Evolutionary conservation across 1,140 invertebrate species (phyloP).

Genomic region (Theocolax elegans): DNA sequence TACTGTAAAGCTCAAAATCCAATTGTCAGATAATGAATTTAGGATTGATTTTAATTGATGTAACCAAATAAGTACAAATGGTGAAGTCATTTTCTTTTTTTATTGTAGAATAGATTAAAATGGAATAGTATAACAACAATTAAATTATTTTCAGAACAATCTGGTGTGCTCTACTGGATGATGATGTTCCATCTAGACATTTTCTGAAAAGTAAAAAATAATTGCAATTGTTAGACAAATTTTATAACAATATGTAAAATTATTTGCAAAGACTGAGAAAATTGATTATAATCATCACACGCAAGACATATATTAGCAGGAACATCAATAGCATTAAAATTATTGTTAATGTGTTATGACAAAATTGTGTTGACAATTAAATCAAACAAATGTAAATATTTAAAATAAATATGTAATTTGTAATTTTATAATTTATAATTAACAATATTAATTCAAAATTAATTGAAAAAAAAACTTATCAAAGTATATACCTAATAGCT

Average conservation of each 20-base stretch:
- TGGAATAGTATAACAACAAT: conserved; percentile 31
- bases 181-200: conserved; percentile 18
- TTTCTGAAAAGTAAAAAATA: conserved; percentile 31
- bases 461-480: neutral
- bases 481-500: neutral
- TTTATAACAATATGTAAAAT: conserved; percentile 7
- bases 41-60: conserved; percentile 46
- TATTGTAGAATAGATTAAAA: conserved; percentile 28
- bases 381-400: conserved; percentile 13
- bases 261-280: conserved; percentile 35
- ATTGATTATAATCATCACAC: neutral
- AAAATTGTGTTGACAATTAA: conserved; percentile 11
- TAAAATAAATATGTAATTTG: conserved; percentile 28
- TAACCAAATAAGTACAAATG: conserved; percentile 41
- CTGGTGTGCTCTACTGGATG: conserved; percentile 23
- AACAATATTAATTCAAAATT: neutral
- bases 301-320: neutral
- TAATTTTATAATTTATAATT: neutral
- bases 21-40: conserved; percentile 62
- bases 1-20: conserved; percentile 77
- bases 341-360: neutral
- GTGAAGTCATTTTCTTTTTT: conserved; percentile 16
- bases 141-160: conserved; percentile 32
- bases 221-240: neutral
- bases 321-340: neutral